A percentile compares a stretch with the other conserved stretches of the same genome.
These are phyloP conservation scores for Ophion ellenae DNA, from an alignment of 2,888 invertebrate species.

Conservation along the genomic window DNA sequence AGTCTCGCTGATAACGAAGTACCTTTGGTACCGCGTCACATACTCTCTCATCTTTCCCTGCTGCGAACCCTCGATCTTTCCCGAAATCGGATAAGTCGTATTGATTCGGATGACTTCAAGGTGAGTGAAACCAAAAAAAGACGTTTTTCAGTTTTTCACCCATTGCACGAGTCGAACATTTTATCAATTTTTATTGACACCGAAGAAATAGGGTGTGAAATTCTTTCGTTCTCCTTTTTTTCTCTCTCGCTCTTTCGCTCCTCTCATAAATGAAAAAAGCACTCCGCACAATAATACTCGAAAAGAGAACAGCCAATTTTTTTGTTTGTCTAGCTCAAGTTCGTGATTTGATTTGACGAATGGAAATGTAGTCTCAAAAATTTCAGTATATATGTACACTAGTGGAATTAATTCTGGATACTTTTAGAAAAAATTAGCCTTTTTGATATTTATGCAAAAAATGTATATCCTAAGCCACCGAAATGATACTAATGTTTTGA, in stretches of 20 bases:
- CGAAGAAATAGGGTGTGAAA: too few relatives aligned
- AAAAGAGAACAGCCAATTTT: not conserved
- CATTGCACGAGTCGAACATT: not conserved
- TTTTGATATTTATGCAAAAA: too few relatives aligned
- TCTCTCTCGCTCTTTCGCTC: not conserved
- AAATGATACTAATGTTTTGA: too few relatives aligned
- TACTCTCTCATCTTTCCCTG: conserved; percentile 90
- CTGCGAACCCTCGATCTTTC: conserved; percentile 93
- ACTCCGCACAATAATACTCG: too few relatives aligned
- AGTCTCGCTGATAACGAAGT: conserved; percentile 93
- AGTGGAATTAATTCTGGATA: too few relatives aligned
- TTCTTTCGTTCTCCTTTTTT: not conserved
- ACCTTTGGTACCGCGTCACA: conserved; percentile 90
- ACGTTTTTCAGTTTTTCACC: not conserved
- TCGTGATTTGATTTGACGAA: too few relatives aligned
- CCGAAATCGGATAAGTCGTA: conserved; percentile 90
- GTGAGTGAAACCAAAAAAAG: conserved; percentile 83
- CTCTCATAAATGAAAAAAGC: too few relatives aligned
- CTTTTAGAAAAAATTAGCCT: too few relatives aligned
- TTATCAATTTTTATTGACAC: not conserved
- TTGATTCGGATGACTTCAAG: conserved; percentile 91
- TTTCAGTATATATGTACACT: too few relatives aligned
- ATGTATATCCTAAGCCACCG: too few relatives aligned
- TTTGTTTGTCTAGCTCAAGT: too few relatives aligned
- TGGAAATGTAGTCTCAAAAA: too few relatives aligned